A percentile compares a stretch with the other conserved stretches of the same genome.
Evolutionary conservation across 1,140 invertebrate species (phyloP).

Genomic region (Apis laboriosa): DNA sequence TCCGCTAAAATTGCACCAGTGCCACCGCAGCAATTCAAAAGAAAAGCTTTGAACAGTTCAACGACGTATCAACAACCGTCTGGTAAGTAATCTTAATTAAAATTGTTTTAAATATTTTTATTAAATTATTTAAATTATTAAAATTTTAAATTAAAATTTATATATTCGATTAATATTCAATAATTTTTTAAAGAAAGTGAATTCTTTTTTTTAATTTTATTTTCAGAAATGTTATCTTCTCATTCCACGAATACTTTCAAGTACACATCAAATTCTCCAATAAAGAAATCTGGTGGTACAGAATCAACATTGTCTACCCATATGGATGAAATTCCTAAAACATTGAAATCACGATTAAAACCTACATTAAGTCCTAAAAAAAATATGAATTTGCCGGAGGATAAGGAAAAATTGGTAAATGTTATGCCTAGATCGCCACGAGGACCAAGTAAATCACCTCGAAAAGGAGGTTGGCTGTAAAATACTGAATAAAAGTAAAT

Average conservation of each 20-base stretch:
- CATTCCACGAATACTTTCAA: not conserved
- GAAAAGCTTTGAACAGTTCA: conserved; percentile 43
- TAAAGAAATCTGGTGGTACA: not conserved
- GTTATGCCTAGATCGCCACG: conserved; percentile 59
- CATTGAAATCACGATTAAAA: conserved; percentile 57
- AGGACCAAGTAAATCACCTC: conserved; percentile 50
- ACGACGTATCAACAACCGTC: not conserved
- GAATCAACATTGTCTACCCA: not conserved
- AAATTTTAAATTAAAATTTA: not conserved
- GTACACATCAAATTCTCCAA: not conserved
- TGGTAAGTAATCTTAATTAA: conserved; percentile 2
- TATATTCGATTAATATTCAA: no score
- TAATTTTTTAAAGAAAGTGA: not conserved
- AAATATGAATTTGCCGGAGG: conserved; percentile 21
- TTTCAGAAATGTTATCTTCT: conserved; percentile 14
- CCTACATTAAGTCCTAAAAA: conserved; percentile 54
- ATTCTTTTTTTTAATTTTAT: not conserved
- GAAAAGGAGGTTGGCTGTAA: conserved; percentile 63
- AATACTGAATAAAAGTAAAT: not conserved
- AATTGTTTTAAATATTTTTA: not conserved
- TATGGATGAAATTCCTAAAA: conserved; percentile 1
- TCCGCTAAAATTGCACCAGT: conserved; percentile 35
- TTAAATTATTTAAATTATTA: not conserved
- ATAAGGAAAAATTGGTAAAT: conserved; percentile 54
- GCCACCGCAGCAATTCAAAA: conserved; percentile 53